Evolutionary conservation across 1,140 invertebrate species (phyloP).

Genomic region (Lordiphosa mommai): DNA sequence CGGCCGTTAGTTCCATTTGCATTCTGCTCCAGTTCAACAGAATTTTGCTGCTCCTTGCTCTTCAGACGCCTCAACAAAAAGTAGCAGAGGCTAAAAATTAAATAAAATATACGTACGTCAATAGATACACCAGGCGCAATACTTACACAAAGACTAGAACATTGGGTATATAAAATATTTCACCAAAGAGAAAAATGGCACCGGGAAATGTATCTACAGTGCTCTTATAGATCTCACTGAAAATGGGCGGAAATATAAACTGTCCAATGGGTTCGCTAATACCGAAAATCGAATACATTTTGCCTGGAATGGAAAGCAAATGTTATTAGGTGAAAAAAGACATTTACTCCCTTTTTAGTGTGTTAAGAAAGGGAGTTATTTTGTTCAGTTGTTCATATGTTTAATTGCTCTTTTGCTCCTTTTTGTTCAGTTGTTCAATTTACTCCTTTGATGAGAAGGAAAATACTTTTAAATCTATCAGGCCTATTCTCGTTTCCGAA

Average conservation of each 20-base stretch:
- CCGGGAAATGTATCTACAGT: slow-evolving; percentile 70
- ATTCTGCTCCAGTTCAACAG: slow-evolving; percentile 47
- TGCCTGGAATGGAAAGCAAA: slow-evolving; percentile 38
- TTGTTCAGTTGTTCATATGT: background rate
- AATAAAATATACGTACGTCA: background rate
- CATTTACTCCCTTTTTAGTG: too few relatives aligned
- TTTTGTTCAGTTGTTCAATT: too few relatives aligned
- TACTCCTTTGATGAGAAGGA: too few relatives aligned
- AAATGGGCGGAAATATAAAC: slow-evolving; percentile 74
- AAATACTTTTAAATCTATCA: too few relatives aligned
- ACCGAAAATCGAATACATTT: slow-evolving; percentile 78
- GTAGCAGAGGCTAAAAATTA: slow-evolving; percentile 47
- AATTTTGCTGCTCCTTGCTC: slow-evolving; percentile 25
- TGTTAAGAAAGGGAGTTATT: too few relatives aligned
- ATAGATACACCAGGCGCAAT: background rate
- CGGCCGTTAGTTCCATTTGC: slow-evolving; percentile 27
- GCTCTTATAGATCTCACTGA: slow-evolving; percentile 58
- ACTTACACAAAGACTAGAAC: slow-evolving; percentile 77
- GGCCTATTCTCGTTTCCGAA: too few relatives aligned
- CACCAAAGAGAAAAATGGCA: slow-evolving; percentile 70
- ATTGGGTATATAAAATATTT: slow-evolving; percentile 74
- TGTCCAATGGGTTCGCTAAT: slow-evolving; percentile 71
- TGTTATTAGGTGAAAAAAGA: background rate
- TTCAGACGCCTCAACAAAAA: slow-evolving; percentile 55
- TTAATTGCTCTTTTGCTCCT: too few relatives aligned